Base-by-base conservation (phyloP, 2,113 vertebrate species). In the Cynocephalus volans region DNA sequence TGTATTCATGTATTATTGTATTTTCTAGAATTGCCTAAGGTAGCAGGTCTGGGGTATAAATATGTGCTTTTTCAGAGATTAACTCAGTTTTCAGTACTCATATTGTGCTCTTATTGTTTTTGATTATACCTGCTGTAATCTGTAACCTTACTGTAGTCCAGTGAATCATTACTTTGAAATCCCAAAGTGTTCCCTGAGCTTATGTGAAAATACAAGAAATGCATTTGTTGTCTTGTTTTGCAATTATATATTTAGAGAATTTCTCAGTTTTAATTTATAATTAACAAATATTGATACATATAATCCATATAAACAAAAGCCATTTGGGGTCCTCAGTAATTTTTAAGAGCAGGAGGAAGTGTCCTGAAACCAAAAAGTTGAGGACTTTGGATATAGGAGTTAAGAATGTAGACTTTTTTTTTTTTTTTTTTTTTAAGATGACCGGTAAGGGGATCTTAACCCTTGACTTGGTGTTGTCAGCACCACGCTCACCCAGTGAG, bases 231-330 rank as follows among this genome's bases (percentile, higher is more conserved):
- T 77, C 56, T 96, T 93, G n/a, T 88, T 84, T 89, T 81, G 15
- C 67, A 81, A 7, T 91, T 54, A 76, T 17, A 60, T 54, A 23
- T 69, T 96, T 87, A 91, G 65, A 73, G n/a, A 60, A 69, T 52
- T 75, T n/a, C 28, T 65, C 26, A 10, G 41, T 90, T 96, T 91
- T 82, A 52, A 76, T 94, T 86, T 91, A 31, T 91, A 19, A 56
- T 79, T 19, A 85, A 14, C 84, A 70, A 89, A 48, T 85, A 70
- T n/a, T 62, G 48, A 26, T 56, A 80, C 62, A 33, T 52, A 62
- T 77, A 84, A 48, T n/a, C 26, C 52, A 62, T 21, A 65, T 58
- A 72, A 58, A 50, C 73, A 80, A 96, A 84, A 90, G 72, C n/a
- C 79, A 1, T 93, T 83, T 62, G 69, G n/a, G 45, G 14, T 85